Evolutionary conservation across 2,113 vertebrate genomes (phyloP), one percentile per base, ranked within the genome.

Genomic region (Dunckerocampus dactyliophorus): DNA sequence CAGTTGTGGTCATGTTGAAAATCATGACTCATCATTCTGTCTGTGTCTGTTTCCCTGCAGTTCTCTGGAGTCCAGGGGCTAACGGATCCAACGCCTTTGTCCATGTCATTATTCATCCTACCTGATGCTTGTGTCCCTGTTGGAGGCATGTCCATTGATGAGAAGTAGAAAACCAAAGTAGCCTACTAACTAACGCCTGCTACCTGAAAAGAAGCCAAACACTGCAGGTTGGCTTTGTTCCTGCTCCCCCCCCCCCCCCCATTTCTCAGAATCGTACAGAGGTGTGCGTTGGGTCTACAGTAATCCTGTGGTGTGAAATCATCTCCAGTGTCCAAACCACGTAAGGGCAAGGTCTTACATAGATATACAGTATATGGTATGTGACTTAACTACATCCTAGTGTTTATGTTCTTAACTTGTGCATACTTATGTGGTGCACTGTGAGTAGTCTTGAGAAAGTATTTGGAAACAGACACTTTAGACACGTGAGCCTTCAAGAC

Each of bases 41-140:
- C 16, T 69, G n/a, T 64, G n/a, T 54, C 22, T 43, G n/a, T 54
- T 20, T 43, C 14, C 47, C 43, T 53, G 21, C 82, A 91, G 90
- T 54, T 91, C 90, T 67, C 76, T 91, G 71, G 90, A 91, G 81
- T 91, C 88, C 69, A 82, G 90, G 55, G 88, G 89, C 53, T 91
- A 87, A 74, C 55, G 10, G 6, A 14, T 49, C 59, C 28, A 42
- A 39, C 0, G 28, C 60, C 77, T 64, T 58, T 59, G 22, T 61
- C 65, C 21, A 53, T 39, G 52, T 61, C 61, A 53, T 64, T 21
- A 12, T 69, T 59, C 49, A 47, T 48, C 54, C 73, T 50, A 71
- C 62, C 71, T 62, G 47, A 47, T 46, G 53, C 64, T 42, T 71
- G 71, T 74, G 78, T 71, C 73, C 74, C 70, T 52, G 34, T 42